A percentile compares a stretch with the other conserved stretches of the same genome.
Evolutionary conservation across 2,113 vertebrate species (phyloP).

Genomic region (Cnemophilus loriae): DNA sequence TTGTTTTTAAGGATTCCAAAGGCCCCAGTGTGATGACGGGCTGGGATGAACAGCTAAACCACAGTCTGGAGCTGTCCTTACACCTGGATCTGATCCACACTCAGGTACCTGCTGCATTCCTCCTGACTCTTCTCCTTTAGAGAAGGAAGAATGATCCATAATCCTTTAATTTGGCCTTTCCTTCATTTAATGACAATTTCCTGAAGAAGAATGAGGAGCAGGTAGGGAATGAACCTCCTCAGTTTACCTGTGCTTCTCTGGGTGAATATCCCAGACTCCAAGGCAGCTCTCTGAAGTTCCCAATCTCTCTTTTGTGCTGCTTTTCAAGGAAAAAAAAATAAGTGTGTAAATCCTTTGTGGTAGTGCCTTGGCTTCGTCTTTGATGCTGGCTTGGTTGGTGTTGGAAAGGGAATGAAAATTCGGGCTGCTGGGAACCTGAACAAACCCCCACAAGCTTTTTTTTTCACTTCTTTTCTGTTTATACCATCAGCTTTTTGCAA

Average conservation of each 20-base stretch:
- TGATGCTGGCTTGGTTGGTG: not conserved
- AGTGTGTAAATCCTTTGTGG: not conserved
- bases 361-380: not conserved
- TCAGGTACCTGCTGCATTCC: not conserved
- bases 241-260: not conserved
- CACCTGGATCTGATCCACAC: not conserved
- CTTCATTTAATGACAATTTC: not conserved
- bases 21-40: rapidly evolving
- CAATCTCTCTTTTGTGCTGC: not conserved
- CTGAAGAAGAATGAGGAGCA: not conserved
- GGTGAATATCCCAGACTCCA: not conserved
- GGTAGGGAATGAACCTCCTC: no score
- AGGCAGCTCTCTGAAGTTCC: not conserved
- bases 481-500: not conserved
- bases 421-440: not conserved
- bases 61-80: not conserved
- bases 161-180: not conserved
- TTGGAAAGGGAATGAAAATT: not conserved
- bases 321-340: not conserved
- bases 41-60: not conserved
- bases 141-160: not conserved
- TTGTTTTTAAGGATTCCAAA: not conserved
- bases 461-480: not conserved
- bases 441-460: not conserved
- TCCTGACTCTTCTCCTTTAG: no score